Evolutionary conservation across 2,113 vertebrate species (phyloP), one percentile per base, ranked within the genome.

Genomic region (Sakesphorus luctuosus): DNA sequence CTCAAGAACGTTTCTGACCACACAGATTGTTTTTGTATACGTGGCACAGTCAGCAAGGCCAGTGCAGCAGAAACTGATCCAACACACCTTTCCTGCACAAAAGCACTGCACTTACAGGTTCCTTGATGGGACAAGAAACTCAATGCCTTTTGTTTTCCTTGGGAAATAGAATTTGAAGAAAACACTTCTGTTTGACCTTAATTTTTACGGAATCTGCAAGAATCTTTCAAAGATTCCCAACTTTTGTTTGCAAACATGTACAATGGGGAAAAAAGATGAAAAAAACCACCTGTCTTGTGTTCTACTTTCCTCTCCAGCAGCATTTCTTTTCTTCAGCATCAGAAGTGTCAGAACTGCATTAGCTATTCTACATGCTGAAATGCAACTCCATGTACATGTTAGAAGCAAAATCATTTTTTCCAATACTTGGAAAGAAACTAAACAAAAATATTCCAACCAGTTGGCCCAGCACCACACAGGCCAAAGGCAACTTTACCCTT

Each of bases 1-100:
- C 36, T 84, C 75, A 93, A 61, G 67, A 95, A 93, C 36, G 47
- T 72, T 73, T 94, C 73, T 85, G 59, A 52, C 59, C 58, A 73
- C n/a, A 46, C 1, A 63, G 43, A 58, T 24, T 0, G 0, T 35
- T 84, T 87, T 71, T 44, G 69, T n/a, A 33, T 61, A 31, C 28
- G 20, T 71, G 47, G 55, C n/a, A 67, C 7, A 74, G 49, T 7
- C 67, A 93, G 38, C 29, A 90, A 87, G 47, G 40, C 49, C 65
- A 73, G 13, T 9, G 19, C 38, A 88, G 44, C 58, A 92, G 26
- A 92, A 94, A 88, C 9, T 28, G 4, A 73, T 44, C n/a, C 12
- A 53, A 62, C 43, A 46, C 53, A 66, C 33, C 18, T 46, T 63
- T 50, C 33, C 55, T n/a, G 35, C 28, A 63, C 24, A 52, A 63